Base-by-base conservation (phyloP, 2,888 invertebrate species). In the Venusia cambrica region DNA sequence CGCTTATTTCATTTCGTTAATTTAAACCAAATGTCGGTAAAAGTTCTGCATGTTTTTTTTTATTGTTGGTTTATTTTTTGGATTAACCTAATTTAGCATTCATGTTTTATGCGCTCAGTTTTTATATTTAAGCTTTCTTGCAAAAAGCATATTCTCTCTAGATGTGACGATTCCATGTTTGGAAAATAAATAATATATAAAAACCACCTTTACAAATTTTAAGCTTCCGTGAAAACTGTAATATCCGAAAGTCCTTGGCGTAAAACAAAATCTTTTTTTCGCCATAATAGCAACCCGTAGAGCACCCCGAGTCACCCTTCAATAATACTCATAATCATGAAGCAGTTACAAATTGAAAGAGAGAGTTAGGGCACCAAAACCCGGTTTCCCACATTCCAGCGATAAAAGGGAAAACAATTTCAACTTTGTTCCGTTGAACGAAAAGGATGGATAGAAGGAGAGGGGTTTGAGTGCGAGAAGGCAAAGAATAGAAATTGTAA, bases 381-480 rank as follows among this genome's bases (percentile, higher is more conserved):
- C 78, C 71, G 76, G 69, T 85, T 83, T 80, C 75, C 80, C 69
- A 80, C 85, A 85, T 85, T 84, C 87, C 87, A 47, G 44, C 51
- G 68, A 73, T 84, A 85, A 87, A 85, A 87, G 87, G 80, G 87
- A 87, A 87, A 87, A 65, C 75, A 62, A 64, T 62, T 67, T 57
- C 59, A 70, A 73, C 57, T 66, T 69, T 49, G 49, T 57, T 56
- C 52, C 47, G 41, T 45, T 44, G 44, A 32, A 56, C 56, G 53
- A 69, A 47, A 51, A 56, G 61, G 81, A 84, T 38, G 54, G 62
- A 48, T 31, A 65, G 66, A 71, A 57, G 54, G 43, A 40, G 41
- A 26, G 13, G 16, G n/a, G 34, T 32, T 30, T 21, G 38, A 41
- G 83, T 67, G 77, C 45, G 76, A 84, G 64, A 41, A 69, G 60